A percentile compares a stretch with the other conserved stretches of the same genome.
Conservation (phyloP, 2,888 invertebrate species). For the Dicranocentrus wangi region DNA sequence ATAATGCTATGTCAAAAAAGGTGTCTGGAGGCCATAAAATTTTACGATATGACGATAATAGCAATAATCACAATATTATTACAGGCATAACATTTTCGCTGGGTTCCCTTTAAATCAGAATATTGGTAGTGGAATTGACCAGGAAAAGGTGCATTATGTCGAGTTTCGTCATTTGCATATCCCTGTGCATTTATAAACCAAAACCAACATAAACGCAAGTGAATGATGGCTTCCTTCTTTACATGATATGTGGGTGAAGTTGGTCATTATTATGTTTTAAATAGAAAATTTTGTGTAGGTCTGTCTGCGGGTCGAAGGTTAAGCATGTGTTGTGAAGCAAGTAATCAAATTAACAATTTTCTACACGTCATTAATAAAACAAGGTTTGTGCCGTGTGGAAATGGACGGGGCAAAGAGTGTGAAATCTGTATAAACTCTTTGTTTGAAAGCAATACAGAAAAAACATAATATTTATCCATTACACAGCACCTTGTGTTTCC, state of each 20-base stretch:
- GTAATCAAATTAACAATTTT: constrained; percentile 30
- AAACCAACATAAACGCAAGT: too few relatives aligned
- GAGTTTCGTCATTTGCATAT: too few relatives aligned
- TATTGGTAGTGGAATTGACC: too few relatives aligned
- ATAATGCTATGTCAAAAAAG: constrained; percentile 53
- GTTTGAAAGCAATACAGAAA: too few relatives aligned
- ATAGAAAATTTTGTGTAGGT: background rate
- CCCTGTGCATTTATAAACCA: too few relatives aligned
- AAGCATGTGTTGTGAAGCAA: constrained; percentile 41
- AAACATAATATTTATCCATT: background rate
- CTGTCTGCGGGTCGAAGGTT: constrained; percentile 31
- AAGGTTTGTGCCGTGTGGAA: too few relatives aligned
- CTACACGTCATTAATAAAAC: too few relatives aligned
- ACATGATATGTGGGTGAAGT: background rate
- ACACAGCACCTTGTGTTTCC: background rate
- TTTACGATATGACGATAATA: constrained; percentile 53
- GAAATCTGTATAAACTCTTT: too few relatives aligned
- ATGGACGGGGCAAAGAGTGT: too few relatives aligned
- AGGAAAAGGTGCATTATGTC: too few relatives aligned
- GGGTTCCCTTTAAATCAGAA: background rate
- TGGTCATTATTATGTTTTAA: constrained; percentile 9
- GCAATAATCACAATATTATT: constrained; percentile 47
- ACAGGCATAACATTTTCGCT: constrained; percentile 19
- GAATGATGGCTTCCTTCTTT: constrained; percentile 33
- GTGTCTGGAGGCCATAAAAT: constrained; percentile 59